Base-by-base conservation (phyloP, 2,113 vertebrate genomes). In the Onychostoma macrolepis region DNA sequence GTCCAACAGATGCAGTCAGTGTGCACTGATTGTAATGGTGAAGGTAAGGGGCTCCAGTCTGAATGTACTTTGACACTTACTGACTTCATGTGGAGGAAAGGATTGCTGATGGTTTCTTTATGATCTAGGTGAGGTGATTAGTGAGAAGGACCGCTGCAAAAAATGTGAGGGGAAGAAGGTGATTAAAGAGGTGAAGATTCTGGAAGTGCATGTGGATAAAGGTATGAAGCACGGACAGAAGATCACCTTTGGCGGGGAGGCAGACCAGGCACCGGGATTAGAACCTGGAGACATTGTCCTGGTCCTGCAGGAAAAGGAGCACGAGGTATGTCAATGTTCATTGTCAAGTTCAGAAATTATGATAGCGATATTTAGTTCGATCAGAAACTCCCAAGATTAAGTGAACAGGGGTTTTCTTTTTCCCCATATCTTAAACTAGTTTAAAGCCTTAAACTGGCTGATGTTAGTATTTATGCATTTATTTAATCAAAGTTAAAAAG, bases 1-100 rank as follows among this genome's bases (percentile, higher is more conserved):
- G 98, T 99, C 28, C 98, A 99, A 91, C 98, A 99, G 95, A 99
- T 99, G 98, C 98, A 99, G 93, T 99, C 98, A 2, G 97, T 99
- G 76, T 99, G 98, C 84, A 97, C 98, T 24, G 98, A 99, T 89
- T 99, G 99, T 93, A 99, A 96, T 3, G 99, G 99, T 92, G 99
- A 99, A 96, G 98, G 98, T 99, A 95, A 90, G 89, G 65, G 84
- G 38, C 43, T 67, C 8, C 4, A 28, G 1, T 87, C 13, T 19
- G 30, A n/a, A 41, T 61, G 24, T 26, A 19, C 19, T 50, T 19
- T 78, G 41, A 69, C 63, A 17, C 1, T 43, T 26, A 45, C 1
- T 0, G 11, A 45, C 24, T 53, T 28, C 13, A 9, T 43, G 43
- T 58, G 7, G 26, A 28, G 13, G 9, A 36, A 78, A 33, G 9